Percentiles rank a stretch among this genome's conserved stretches.
Evolutionary conservation across 2,113 vertebrate species (phyloP).

Genomic region (Philantomba maxwellii): DNA sequence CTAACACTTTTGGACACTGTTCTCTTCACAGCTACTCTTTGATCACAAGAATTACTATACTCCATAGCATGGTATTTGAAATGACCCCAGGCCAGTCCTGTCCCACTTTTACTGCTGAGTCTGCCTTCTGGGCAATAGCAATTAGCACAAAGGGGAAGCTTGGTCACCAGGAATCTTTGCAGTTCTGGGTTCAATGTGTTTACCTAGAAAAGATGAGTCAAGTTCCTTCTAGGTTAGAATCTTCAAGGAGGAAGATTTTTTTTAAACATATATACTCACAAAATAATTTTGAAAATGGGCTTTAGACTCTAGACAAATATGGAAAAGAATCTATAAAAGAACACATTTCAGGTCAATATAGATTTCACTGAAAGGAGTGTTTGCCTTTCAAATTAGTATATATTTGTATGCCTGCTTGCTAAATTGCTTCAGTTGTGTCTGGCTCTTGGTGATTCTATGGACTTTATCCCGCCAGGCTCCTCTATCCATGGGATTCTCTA

Average conservation of each 20-base stretch:
- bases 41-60: neutral
- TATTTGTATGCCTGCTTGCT: neutral
- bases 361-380: neutral
- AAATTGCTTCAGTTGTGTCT: neutral
- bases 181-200: neutral
- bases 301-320: neutral
- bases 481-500: neutral
- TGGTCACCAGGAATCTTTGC: neutral
- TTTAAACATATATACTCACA: neutral
- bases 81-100: rapidly evolving
- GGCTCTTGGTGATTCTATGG: neutral
- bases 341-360: neutral
- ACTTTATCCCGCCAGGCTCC: neutral
- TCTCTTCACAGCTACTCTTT: neutral
- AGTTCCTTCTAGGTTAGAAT: neutral
- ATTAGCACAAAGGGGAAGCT: neutral
- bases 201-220: neutral
- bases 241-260: neutral
- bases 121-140: neutral
- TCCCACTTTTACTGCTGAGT: neutral
- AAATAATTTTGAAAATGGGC: neutral
- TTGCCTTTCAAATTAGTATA: neutral
- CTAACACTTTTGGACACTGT: neutral
- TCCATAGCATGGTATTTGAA: neutral
- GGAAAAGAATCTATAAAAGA: neutral